Base-by-base conservation (phyloP, 2,888 invertebrate species). In the Mythimna pallens region DNA sequence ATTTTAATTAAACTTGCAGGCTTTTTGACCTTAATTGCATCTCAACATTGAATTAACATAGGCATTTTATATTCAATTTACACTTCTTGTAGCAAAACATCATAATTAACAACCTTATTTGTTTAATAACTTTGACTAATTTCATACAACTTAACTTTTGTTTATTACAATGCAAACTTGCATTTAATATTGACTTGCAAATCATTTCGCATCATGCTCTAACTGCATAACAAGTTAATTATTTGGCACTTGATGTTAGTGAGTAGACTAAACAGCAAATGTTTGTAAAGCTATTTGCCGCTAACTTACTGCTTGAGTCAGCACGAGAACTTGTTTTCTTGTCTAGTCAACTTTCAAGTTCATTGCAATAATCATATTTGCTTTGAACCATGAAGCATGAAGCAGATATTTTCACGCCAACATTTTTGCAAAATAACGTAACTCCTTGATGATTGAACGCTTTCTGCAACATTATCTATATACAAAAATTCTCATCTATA, bases 221-320 rank as follows among this genome's bases (percentile, higher is more conserved):
- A 63, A 70, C 62, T 59, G 36, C 52, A 57, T 73, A 70, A 40
- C 58, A 74, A 70, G 55, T 68, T 40, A 70, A 78, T 81, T 62
- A 78, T 63, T 81, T 65, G 10, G 58, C 65, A 78, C 20, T 70
- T 80, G 65, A 61, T 65, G 10, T 36, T 34, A 17, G 36, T 65
- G n/a, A 68, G 67, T 55, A 47, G 40, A 58, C 54, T 58, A 75
- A 80, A 68, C 40, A 55, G 58, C 9, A 65, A 57, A 71, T 79
- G 34, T 81, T 78, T 81, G 65, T 36, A 14, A 25, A 78, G 36
- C 69, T 36, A 75, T 78, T 82, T 75, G 54, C 58, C 75, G 71
- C 58, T 43, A 61, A 61, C 70, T 68, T 63, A 67, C 58, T 66
- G 25, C 58, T 78, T 70, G 75, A 80, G 70, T 73, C 68, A 76